Evolutionary conservation across 2,113 vertebrate genomes (phyloP), one percentile per base, ranked within the genome.

Genomic region (Oncorhynchus nerka): DNA sequence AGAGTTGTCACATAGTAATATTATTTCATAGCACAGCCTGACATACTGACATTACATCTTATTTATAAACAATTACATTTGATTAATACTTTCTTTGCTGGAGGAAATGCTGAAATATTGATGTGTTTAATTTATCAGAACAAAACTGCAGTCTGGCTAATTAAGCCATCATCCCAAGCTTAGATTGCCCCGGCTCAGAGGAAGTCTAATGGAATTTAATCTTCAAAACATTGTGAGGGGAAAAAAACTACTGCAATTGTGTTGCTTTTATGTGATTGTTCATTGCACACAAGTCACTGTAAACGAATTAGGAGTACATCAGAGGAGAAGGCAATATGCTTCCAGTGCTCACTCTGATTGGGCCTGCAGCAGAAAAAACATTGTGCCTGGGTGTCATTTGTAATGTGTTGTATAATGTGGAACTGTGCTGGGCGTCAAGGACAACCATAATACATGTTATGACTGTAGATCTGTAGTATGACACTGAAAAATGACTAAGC

Each of bases 381-480:
- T 73, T 65, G 70, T 75, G 73, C 20, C 71, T 73, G 20, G 11
- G 28, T 76, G 79, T 76, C 55, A 57, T 78, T 70, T 83, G 74
- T 84, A 80, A 84, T 22, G 57, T 83, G 39, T 57, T 72, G 70
- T 34, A 39, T 80, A 83, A 78, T 81, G 82, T 64, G 34, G 71
- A 12, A 30, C 71, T 1, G 28, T 22, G 74, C 16, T 22, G 64
- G 75, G 64, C 61, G 8, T 82, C 80, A 83, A 84, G 82, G 76
- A 71, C 82, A 78, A 66, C 71, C 61, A 66, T 86, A 81, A 85
- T 84, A 84, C 79, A 85, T 77, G 83, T 77, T 79, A 51, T 39
- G 72, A 69, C 83, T 85, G 75, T 39, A 84, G 79, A 74, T 48
- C 66, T 13, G 70, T 68, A 70, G 71, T 77, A 81, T 13, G 19